Percentiles rank a stretch among this genome's conserved stretches.
Evolutionary conservation across 2,113 vertebrate genomes (phyloP).

Genomic region (Dendropsophus ebraccatus): DNA sequence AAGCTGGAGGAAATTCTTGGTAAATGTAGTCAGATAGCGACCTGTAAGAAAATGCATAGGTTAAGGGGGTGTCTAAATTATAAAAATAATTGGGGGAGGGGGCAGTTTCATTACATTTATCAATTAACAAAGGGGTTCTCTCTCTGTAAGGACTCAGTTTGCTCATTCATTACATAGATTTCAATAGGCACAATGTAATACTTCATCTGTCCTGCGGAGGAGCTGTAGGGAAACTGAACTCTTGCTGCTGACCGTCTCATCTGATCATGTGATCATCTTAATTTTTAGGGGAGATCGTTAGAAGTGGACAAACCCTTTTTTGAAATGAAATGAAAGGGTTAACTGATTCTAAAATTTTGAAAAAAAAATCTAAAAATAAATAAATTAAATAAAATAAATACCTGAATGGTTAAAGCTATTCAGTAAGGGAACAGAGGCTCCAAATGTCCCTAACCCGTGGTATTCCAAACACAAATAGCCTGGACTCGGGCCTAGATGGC

Average conservation of each 20-base stretch:
- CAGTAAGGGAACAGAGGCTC: background rate
- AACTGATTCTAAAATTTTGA: too few species aligned
- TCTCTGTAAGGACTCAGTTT: background rate
- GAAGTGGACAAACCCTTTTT: too few species aligned
- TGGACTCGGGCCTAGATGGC: conserved; percentile 1
- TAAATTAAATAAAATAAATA: too few species aligned
- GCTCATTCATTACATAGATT: background rate
- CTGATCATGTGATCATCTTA: background rate
- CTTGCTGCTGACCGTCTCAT: background rate
- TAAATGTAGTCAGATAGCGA: conserved; percentile 80
- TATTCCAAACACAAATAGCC: conserved; percentile 22
- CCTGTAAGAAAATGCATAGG: conserved; percentile 72
- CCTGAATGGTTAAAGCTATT: background rate
- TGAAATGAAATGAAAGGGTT: too few species aligned
- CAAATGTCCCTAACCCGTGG: background rate
- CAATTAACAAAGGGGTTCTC: background rate
- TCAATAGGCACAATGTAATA: background rate
- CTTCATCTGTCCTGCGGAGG: too few species aligned
- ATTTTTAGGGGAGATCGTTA: too few species aligned
- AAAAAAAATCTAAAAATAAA: background rate
- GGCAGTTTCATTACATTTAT: background rate
- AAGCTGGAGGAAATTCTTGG: conserved; percentile 77
- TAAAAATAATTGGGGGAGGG: background rate
- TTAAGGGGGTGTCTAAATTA: background rate
- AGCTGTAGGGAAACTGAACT: too few species aligned